Base-by-base conservation (phyloP, 2,888 invertebrate genomes). In the Luperina nickerlii region DNA sequence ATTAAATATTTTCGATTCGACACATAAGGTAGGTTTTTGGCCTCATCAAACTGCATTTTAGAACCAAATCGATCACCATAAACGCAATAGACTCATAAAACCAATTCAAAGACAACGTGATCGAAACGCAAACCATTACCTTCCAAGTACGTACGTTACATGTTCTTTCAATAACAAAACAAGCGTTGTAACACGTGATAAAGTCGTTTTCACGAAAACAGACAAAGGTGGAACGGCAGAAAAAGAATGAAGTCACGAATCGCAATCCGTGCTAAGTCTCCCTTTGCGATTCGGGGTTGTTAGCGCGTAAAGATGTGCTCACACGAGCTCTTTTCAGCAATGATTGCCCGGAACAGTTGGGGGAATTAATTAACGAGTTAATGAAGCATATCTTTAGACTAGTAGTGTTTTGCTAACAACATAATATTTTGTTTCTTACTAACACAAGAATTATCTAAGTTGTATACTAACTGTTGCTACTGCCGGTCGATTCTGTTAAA, bases 201-300 rank as follows among this genome's bases (percentile, higher is more conserved):
- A 90, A 88, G 90, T 90, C 88, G 87, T 92, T 92, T 87, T 85
- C 87, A 88, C 89, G 88, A 90, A 90, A 92, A 90, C 90, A 92
- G 88, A 92, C 91, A 91, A 92, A 91, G 87, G 88, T 81, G 88
- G 66, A 83, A 87, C 89, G 84, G 88, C 65, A 90, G 90, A 90
- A 90, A 90, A 92, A 91, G 87, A 92, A 90, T 88, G 88, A 90
- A 92, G 92, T 91, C 91, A 92, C 90, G 85, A 88, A 85, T 90
- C 87, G 79, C 90, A 90, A 89, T 89, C 87, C 83, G 75, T 78
- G 82, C 83, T 88, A 87, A 88, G 89, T 85, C 81, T 78, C 79
- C 76, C 82, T 82, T 88, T 82, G 84, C 83, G 77, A 85, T 86
- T 84, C 88, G 71, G 72, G 81, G 83, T 87, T 88, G 89, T 89